phyloP scores from a whole-genome alignment of 2,113 vertebrate species.

The Tachysurus vachellii region DNA sequence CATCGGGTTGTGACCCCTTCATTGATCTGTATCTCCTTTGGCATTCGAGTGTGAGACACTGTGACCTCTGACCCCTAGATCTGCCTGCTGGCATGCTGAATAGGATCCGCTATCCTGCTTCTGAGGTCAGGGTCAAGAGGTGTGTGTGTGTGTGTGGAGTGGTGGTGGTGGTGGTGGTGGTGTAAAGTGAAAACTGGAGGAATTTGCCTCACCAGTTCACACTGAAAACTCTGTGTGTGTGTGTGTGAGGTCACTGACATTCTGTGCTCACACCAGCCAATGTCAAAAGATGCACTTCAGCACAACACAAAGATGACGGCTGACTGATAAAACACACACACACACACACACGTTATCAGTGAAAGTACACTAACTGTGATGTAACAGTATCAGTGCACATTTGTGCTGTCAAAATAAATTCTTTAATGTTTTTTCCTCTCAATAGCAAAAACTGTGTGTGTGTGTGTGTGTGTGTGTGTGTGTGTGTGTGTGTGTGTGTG shows the following conservation, averaged over 20 bases:
- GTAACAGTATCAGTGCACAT: no score
- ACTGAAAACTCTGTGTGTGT: not conserved
- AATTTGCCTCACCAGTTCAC: not conserved
- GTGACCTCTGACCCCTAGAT: slow-evolving; percentile 20
- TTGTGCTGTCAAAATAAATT: not conserved
- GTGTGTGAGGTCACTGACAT: not conserved
- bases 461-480: slow-evolving; percentile 23
- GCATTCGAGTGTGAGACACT: slow-evolving; percentile 18
- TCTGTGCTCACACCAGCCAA: not conserved
- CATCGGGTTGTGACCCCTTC: not conserved
- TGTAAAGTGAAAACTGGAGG: slow-evolving; percentile 11
- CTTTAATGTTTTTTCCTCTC: not conserved
- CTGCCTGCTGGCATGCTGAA: slow-evolving; percentile 24
- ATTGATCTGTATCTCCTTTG: slow-evolving; percentile 14
- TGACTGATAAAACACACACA: not conserved
- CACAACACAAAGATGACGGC: not conserved
- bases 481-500: slow-evolving; percentile 16
- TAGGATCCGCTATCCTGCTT: slow-evolving; percentile 9
- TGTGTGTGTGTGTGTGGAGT: slow-evolving; percentile 20
- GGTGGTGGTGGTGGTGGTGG: not conserved
- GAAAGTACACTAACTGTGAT: not conserved
- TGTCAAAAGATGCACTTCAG: slow-evolving; percentile 19
- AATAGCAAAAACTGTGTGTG: not conserved
- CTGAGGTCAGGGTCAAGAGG: slow-evolving; percentile 25
- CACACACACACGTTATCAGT: not conserved